Evolutionary conservation across 2,888 invertebrate species (phyloP), one percentile per base, ranked within the genome.

Genomic region (Monochamus alternatus): DNA sequence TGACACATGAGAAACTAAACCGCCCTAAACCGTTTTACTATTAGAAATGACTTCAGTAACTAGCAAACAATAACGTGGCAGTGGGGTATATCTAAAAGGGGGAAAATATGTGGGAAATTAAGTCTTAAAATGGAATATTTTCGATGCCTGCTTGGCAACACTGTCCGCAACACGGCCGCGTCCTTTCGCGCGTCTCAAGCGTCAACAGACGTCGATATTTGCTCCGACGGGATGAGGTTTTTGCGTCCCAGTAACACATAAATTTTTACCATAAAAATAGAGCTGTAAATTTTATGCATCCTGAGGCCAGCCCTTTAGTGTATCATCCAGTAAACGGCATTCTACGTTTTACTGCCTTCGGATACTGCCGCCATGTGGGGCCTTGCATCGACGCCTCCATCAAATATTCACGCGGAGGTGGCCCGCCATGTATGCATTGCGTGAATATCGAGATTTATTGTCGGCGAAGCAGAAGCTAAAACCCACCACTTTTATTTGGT

Each of bases 211-310:
- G n/a, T 55, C 62, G 38, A n/a, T 62, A 38, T 30, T 64, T 47
- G 10, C 31, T 38, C 31, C 44, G 30, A 4, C 31, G 12, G n/a
- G 30, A 64, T 12, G 10, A 2, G 30, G 10, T 22, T 47, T 68
- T 68, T 59, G 43, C 22, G 55, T 12, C 43, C 43, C 58, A 58
- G 38, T n/a, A 68, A 67, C 67, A 32, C 38, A 64, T 64, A 67
- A 68, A 12, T 68, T 59, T 58, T 30, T 58, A 58, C 68, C 22
- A 68, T 68, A 68, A 68, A 68, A 68, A 55, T 68, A 58, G 55
- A 55, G 58, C 68, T 58, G 55, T 68, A 68, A 68, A 68, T 59
- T 59, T 58, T 68, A 43, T 68, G 58, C 59, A 58, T 59, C 43
- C 43, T 22, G 43, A 59, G 55, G 8, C 59, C 58, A 38, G n/a